Base-by-base conservation (phyloP, 2,113 vertebrate genomes). In the Catharus minimus region DNA sequence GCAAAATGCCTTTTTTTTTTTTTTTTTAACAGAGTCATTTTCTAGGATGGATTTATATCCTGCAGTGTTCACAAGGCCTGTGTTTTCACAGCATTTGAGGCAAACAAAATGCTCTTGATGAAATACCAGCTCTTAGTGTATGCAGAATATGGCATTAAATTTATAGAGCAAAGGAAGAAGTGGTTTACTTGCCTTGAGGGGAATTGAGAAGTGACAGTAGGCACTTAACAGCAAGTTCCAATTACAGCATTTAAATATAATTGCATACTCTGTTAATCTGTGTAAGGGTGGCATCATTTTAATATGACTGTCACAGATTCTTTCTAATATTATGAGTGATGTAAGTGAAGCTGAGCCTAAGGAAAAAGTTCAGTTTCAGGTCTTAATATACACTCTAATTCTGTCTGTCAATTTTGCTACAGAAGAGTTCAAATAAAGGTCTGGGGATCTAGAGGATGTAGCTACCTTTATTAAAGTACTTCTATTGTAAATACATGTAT, bases 221-320 rank as follows among this genome's bases (percentile, higher is more conserved):
- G 96, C 97, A 97, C 94, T 97, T 97, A 97, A 97, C 97, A 97
- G 96, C 97, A 94, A 97, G 97, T 98, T 97, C 95, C 97, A 97
- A 97, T 98, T 98, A 97, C 95, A 96, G 92, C 90, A 93, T 97
- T 98, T 97, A 97, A 98, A 97, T 96, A 97, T 97, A 98, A 98
- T 97, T 97, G 97, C 96, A 95, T 96, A 96, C 90, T 97, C 94
- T 94, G 97, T 96, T 97, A 96, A 97, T 97, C 96, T 97, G 84
- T 97, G 95, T 97, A 97, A 97, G 95, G 90, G 91, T 97, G 79
- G 97, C 95, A 96, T 96, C 94, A 72, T 96, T 98, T 95, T 96
- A 97, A 97, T 96, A 97, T 95, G 93, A 97, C 96, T 96, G 86
- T 87, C 79, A 96, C 95, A 97, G 94, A 97, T 91, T 97, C 90